Conservation (phyloP, 1,140 invertebrate genomes). For the Aphaenogaster rudis region DNA sequence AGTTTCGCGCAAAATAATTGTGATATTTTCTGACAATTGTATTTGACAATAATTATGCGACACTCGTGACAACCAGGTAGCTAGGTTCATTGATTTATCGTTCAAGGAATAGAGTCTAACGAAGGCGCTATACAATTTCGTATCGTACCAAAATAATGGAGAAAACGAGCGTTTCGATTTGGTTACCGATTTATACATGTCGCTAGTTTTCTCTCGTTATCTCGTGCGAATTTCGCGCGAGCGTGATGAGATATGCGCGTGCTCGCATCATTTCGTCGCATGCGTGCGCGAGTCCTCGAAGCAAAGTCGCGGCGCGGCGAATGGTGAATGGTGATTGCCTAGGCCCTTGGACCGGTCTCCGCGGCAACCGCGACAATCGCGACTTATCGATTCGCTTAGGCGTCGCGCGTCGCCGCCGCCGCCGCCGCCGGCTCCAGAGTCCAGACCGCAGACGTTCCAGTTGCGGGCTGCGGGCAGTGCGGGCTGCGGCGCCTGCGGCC, state of each 20-base stretch:
- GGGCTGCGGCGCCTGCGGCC: not conserved
- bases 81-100: not conserved
- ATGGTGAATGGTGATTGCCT: not conserved
- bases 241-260: not conserved
- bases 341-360: constrained; percentile 26
- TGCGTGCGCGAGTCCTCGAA: constrained; percentile 25
- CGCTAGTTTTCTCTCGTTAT: not conserved
- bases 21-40: not conserved
- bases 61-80: too few species aligned
- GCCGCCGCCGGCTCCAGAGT: too few species aligned
- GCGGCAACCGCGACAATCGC: constrained; percentile 52
- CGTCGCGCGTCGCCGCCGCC: not conserved
- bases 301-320: not conserved
- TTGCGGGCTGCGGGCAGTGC: not conserved
- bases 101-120: not conserved
- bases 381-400: constrained; percentile 49
- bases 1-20: not conserved
- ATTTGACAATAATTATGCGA: not conserved
- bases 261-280: not conserved
- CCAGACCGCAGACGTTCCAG: too few species aligned
- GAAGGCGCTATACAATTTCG: not conserved
- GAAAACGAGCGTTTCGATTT: not conserved
- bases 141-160: not conserved
- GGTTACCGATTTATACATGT: not conserved
- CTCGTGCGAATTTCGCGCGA: not conserved